Conservation (phyloP, 2,797 vertebrate species). For the Cygnus olor region DNA sequence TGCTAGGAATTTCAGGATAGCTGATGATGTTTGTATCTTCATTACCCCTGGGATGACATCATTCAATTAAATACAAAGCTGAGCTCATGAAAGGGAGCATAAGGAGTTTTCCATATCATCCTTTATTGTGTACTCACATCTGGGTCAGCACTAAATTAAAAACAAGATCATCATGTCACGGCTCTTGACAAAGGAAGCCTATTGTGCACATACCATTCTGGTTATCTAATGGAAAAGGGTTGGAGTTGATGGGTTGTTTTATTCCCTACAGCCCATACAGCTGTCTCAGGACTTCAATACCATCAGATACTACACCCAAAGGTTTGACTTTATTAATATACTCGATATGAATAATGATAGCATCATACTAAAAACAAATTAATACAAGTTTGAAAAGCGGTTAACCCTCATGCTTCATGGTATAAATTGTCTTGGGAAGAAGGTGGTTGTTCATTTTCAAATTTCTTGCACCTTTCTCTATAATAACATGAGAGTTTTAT, state of each 20-base stretch:
- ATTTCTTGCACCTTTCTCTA: background rate
- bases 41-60: background rate
- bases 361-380: background rate
- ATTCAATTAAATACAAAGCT: background rate
- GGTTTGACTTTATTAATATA: background rate
- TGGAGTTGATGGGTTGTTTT: background rate
- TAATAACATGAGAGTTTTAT: background rate
- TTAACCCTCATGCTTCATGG: background rate
- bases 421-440: background rate
- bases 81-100: background rate
- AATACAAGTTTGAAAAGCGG: background rate
- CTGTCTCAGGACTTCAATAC: background rate
- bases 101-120: background rate
- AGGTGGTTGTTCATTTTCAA: background rate
- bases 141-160: background rate
- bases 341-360: background rate
- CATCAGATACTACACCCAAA: background rate
- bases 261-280: constrained; percentile 36
- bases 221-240: constrained; percentile 1
- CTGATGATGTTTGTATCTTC: background rate
- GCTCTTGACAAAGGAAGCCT: background rate
- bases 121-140: background rate
- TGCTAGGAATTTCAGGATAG: background rate
- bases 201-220: constrained; percentile 1
- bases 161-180: background rate